These are phyloP conservation scores for Anabas testudineus DNA, from an alignment of 2,797 vertebrate species.

Conservation along the genomic window DNA sequence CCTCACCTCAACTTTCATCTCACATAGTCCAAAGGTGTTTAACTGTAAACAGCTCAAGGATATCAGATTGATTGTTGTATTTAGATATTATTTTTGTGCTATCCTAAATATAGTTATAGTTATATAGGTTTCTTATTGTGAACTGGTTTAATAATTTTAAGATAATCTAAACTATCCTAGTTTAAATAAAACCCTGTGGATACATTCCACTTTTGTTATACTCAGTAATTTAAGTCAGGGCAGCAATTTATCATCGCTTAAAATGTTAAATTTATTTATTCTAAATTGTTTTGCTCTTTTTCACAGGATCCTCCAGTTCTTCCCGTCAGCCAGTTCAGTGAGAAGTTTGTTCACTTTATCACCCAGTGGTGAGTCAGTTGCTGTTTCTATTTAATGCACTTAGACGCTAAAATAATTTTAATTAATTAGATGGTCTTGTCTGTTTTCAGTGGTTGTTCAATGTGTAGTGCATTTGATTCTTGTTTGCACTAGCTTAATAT, in stretches of 20 bases:
- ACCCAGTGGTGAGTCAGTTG: conserved; percentile 94
- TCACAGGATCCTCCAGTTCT: conserved; percentile 95
- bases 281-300: conserved; percentile 12
- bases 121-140: too few relatives aligned
- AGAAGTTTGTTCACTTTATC: conserved; percentile 98
- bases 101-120: too few relatives aligned
- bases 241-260: background rate
- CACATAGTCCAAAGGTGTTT: too few relatives aligned
- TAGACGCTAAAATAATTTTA: background rate
- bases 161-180: background rate
- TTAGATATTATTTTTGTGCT: too few relatives aligned
- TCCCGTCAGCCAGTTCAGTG: conserved; percentile 95
- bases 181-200: background rate
- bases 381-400: conserved; percentile 57
- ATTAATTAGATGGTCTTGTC: conserved; percentile 37
- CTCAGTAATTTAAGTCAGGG: background rate
- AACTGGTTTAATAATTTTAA: background rate
- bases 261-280: background rate
- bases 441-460: conserved; percentile 4
- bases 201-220: background rate
- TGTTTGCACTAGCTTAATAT: conserved; percentile 13
- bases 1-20: too few relatives aligned
- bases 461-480: conserved; percentile 10
- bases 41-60: too few relatives aligned
- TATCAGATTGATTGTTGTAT: too few relatives aligned